Evolutionary conservation across 37 sponge, comb jelly and placozoan genomes (phyloP), one percentile per base, ranked within the genome.

Genomic region (Petrosia ficiformis): DNA sequence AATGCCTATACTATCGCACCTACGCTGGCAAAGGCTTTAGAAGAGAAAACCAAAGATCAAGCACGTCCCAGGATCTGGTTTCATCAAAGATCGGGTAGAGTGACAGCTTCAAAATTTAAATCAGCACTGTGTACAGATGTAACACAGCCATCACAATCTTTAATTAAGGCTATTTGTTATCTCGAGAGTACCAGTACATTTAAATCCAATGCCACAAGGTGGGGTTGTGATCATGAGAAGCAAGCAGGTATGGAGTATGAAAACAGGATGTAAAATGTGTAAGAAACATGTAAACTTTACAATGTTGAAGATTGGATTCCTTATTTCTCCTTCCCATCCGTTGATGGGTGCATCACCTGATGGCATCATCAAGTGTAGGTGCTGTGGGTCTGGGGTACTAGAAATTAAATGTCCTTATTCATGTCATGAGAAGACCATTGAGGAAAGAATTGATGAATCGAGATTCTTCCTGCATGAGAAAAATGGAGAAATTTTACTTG

Each of bases 391-490:
- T 26, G 87, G 87, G 21, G 76, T 80, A 14, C 31, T 86, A 34
- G 87, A 86, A 57, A 66, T 86, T 6, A 86, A 86, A 59, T 72
- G 87, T 63, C 87, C 82, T 1, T 84, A 39, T 71, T 26, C 39
- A 10, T 77, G 78, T 44, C 38, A 39, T 28, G 78, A 72, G 5
- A 60, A 68, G 38, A 32, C 78, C 19, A 35, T 84, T 59, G 2
- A 39, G 39, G 65, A 77, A 33, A 77, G 66, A 3, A 39, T 48
- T 42, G 25, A 31, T 14, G 73, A 84, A 34, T 30, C 16, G 3
- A 43, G 10, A 25, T 78, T 84, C 56, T 78, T 68, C 41, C 38
- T 84, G 1, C 30, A 37, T 1, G 14, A 77, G 26, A 25, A 57
- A 19, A 28, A 33, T 36, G 73, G 42, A 8, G 28, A 6, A 19